A percentile compares a stretch with the other conserved stretches of the same genome.
These are phyloP conservation scores for Acrocephalus scirpaceus DNA, from an alignment of 2,797 vertebrate species.

Conservation along the genomic window DNA sequence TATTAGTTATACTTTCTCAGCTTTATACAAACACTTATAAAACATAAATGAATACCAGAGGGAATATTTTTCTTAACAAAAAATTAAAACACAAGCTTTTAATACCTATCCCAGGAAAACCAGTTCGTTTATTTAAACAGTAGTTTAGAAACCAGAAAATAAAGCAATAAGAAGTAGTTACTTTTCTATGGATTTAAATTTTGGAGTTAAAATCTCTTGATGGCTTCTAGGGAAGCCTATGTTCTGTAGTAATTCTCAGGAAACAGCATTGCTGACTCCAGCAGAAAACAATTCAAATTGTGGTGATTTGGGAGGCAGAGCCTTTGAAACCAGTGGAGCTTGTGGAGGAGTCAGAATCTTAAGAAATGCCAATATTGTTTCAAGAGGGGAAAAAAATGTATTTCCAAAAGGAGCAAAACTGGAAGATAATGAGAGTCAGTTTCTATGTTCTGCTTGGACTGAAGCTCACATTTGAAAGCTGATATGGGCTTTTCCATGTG, in stretches of 20 bases:
- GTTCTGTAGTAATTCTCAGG: conserved; percentile 19
- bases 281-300: conserved; percentile 45
- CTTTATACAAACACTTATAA: conserved; percentile 18
- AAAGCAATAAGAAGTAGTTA: not conserved
- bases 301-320: conserved; percentile 2
- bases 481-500: conserved; percentile 24
- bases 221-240: conserved; percentile 14
- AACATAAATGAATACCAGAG: conserved; percentile 1
- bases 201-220: not conserved
- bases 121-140: conserved; percentile 41
- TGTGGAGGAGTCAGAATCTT: conserved; percentile 2
- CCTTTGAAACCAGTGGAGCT: conserved; percentile 6
- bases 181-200: not conserved
- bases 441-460: conserved; percentile 10
- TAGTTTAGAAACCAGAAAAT: conserved; percentile 37
- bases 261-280: conserved; percentile 56
- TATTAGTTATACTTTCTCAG: conserved; percentile 6
- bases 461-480: not conserved
- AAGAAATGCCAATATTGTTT: conserved; percentile 39
- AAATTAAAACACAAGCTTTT: conserved; percentile 6
- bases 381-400: not conserved
- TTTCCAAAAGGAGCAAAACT: conserved; percentile 28
- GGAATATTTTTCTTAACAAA: conserved; percentile 12
- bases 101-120: not conserved
- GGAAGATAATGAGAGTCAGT: not conserved